Conservation (phyloP, 2,113 vertebrate genomes). For the Tyto alba region DNA sequence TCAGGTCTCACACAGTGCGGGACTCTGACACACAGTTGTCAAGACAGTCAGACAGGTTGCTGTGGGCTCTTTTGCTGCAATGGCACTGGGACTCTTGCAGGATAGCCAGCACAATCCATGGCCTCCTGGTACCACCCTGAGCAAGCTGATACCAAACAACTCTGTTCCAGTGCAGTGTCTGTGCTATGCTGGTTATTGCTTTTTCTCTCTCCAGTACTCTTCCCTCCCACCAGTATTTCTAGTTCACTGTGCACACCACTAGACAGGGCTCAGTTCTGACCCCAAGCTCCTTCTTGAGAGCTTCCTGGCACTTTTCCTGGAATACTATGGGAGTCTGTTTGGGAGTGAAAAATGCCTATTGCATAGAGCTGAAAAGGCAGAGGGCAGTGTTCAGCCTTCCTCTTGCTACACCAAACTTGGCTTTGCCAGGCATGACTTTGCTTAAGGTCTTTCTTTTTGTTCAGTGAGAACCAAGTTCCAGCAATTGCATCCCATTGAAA, state of each 20-base stretch:
- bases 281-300: neutral
- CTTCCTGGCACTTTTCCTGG: neutral
- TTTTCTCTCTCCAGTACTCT: neutral
- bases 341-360: neutral
- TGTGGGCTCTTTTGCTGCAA: neutral
- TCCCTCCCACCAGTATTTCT: neutral
- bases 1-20: neutral
- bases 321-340: neutral
- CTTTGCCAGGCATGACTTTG: neutral
- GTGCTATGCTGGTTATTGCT: neutral
- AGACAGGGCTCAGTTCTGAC: neutral
- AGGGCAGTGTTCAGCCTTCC: constrained; percentile 21
- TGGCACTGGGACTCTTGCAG: neutral
- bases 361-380: constrained; percentile 12
- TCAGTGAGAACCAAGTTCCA: neutral
- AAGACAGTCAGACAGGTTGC: neutral
- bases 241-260: neutral
- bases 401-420: neutral
- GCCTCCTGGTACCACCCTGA: neutral
- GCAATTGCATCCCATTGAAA: neutral
- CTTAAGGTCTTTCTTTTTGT: neutral
- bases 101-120: neutral
- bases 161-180: neutral
- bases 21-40: neutral
- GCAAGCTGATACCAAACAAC: rapidly evolving